Percentiles rank a stretch among this genome's conserved stretches.
These are phyloP conservation scores for Cetoscarus ocellatus DNA, from an alignment of 2,797 vertebrate species.

Conservation along the genomic window DNA sequence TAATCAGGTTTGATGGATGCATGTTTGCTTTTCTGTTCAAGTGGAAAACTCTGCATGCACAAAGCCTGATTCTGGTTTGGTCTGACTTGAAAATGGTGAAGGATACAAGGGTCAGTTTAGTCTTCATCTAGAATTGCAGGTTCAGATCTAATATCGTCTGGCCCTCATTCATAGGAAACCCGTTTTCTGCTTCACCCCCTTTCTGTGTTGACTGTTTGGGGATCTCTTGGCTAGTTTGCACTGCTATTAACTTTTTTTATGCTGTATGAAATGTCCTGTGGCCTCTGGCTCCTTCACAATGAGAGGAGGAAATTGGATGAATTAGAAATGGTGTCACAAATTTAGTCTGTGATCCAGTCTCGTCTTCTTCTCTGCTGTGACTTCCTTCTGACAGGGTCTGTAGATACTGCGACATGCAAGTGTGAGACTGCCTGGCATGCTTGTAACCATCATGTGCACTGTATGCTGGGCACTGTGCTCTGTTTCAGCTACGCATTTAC, in stretches of 20 bases:
- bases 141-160: not conserved
- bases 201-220: conserved; percentile 40
- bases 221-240: conserved; percentile 68
- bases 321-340: conserved; percentile 19
- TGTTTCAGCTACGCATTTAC: conserved; percentile 69
- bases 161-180: conserved; percentile 24
- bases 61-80: conserved; percentile 11
- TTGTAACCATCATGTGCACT: conserved; percentile 71
- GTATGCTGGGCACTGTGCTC: conserved; percentile 64
- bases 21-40: conserved; percentile 22
- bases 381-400: conserved; percentile 42
- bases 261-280: conserved; percentile 50
- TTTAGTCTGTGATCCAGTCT: conserved; percentile 16
- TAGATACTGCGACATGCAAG: conserved; percentile 48
- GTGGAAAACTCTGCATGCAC: conserved; percentile 35
- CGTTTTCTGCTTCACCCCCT: conserved; percentile 18
- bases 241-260: conserved; percentile 54
- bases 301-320: conserved; percentile 17
- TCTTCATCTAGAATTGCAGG: conserved; percentile 11
- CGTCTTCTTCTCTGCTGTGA: conserved; percentile 43
- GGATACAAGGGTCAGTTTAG: conserved; percentile 10
- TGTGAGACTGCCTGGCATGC: conserved; percentile 61
- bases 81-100: not conserved
- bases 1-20: conserved; percentile 30
- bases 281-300: conserved; percentile 34